Base-by-base conservation (phyloP, 1,140 invertebrate genomes). In the Hirudo medicinalis region DNA sequence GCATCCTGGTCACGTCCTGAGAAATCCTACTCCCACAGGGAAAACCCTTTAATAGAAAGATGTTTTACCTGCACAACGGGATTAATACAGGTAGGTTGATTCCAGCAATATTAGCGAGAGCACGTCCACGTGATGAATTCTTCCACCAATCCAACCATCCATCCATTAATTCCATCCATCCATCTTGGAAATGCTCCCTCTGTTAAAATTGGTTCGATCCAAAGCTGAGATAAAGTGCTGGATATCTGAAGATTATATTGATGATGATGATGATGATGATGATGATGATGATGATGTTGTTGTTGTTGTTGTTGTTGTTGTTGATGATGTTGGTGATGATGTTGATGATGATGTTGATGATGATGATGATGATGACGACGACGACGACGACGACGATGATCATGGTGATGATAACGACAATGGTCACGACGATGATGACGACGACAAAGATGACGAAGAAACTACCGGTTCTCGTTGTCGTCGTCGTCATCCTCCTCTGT, bases 201-300 rank as follows among this genome's bases (percentile, higher is more conserved):
- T 49, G 11, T 9, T 49, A 8, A 36, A 49, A 49, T 13, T 49
- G 1, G 11, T 49, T 49, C 13, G 11, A 49, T 49, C 15, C 43
- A 15, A 49, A 49, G 15, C 43, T 9, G 9, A 49, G 13, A 49
- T 11, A 15, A 49, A 32, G 17, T n/a, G 22, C 20, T 60, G 55
- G 20, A 15, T n/a, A 60, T 60, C 27, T 27, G 27, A 60, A 60
- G 4, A 60, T 27, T n/a, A n/a, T n/a, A 25, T 25, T 57, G 54
- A 57, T 25, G 54, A 63, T 11, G 57, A 63, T 63, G 57, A 15
- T 15, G 57, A 25, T 63, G 22, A 32, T 11, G 57, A n/a, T 63
- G 20, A 63, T 63, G 22, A 63, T 4, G 57, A 63, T 63, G 57
- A 63, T 11, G 57, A 63, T 63, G 29, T n/a, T n/a, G n/a, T n/a